A percentile compares a stretch with the other conserved stretches of the same genome.
phyloP scores from a whole-genome alignment of 1,140 invertebrate genomes.

The Ditylenchus dipsaci region DNA sequence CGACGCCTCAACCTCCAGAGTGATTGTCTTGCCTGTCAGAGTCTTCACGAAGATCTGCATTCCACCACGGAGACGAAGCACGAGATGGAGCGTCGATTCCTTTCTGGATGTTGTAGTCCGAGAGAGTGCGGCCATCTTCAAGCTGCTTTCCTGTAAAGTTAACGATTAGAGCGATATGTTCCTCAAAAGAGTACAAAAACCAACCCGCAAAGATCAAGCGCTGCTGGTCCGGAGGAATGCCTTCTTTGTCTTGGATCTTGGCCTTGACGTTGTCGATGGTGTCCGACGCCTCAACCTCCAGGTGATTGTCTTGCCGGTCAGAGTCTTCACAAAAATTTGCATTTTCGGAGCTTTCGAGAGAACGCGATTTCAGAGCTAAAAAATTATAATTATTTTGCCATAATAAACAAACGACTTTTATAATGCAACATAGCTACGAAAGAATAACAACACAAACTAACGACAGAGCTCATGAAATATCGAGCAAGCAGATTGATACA shows the following conservation, averaged over 20 bases:
- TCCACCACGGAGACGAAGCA: too few relatives aligned
- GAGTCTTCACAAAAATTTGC: conserved; percentile 62
- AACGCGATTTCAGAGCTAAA: not conserved
- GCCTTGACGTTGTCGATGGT: conserved; percentile 64
- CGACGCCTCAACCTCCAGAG: too few relatives aligned
- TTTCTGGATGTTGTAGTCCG: too few relatives aligned
- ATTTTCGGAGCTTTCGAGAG: conserved; percentile 37
- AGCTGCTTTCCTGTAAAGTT: conserved; percentile 44
- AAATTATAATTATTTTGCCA: not conserved
- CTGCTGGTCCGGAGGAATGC: conserved; percentile 62
- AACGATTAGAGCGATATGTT: too few relatives aligned
- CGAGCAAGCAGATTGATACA: too few relatives aligned
- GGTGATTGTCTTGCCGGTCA: conserved; percentile 62
- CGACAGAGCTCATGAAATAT: too few relatives aligned
- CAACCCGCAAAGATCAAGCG: conserved; percentile 56
- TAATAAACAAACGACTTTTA: too few relatives aligned
- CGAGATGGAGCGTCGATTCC: too few relatives aligned
- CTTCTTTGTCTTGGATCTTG: conserved; percentile 65
- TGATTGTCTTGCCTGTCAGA: too few relatives aligned
- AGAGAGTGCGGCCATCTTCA: conserved; percentile 50
- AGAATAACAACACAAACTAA: too few relatives aligned
- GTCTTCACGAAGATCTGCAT: too few relatives aligned
- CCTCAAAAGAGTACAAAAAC: not conserved
- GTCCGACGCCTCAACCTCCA: conserved; percentile 61
- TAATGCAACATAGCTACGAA: too few relatives aligned